Evolutionary conservation across 2,888 invertebrate genomes (phyloP).

Genomic region (Nesidiocoris tenuis): DNA sequence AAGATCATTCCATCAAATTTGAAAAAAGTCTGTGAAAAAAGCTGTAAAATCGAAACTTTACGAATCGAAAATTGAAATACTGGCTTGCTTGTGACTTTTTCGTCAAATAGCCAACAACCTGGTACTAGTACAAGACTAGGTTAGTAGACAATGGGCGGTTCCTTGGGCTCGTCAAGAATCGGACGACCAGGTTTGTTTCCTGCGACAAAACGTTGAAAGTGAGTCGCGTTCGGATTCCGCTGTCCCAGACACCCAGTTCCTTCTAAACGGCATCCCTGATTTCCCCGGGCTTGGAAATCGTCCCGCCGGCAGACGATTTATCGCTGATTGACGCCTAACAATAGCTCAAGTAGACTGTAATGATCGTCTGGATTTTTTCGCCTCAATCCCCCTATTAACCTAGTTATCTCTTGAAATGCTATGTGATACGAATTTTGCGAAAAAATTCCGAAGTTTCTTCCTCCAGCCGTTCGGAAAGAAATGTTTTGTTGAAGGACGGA

Average conservation of each 20-base stretch:
- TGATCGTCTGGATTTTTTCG: too few relatives aligned
- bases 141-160: too few relatives aligned
- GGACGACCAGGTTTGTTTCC: neutral
- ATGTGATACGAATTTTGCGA: neutral
- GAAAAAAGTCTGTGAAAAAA: too few relatives aligned
- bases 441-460: neutral
- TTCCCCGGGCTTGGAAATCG: neutral
- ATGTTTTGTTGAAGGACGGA: too few relatives aligned
- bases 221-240: neutral
- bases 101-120: too few relatives aligned
- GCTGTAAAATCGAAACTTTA: too few relatives aligned
- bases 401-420: neutral
- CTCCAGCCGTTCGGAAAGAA: too few relatives aligned
- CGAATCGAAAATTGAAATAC: too few relatives aligned
- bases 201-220: neutral
- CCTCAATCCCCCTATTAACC: neutral
- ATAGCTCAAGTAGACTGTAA: neutral
- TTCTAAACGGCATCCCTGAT: neutral
- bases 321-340: neutral
- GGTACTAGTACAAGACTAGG: too few relatives aligned
- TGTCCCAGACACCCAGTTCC: neutral
- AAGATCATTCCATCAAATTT: too few relatives aligned
- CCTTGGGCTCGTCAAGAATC: too few relatives aligned
- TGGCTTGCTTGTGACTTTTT: too few relatives aligned
- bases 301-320: neutral